Evolutionary conservation across 2,113 vertebrate species (phyloP).

Genomic region (Hypocryptadius cinnamomeus): DNA sequence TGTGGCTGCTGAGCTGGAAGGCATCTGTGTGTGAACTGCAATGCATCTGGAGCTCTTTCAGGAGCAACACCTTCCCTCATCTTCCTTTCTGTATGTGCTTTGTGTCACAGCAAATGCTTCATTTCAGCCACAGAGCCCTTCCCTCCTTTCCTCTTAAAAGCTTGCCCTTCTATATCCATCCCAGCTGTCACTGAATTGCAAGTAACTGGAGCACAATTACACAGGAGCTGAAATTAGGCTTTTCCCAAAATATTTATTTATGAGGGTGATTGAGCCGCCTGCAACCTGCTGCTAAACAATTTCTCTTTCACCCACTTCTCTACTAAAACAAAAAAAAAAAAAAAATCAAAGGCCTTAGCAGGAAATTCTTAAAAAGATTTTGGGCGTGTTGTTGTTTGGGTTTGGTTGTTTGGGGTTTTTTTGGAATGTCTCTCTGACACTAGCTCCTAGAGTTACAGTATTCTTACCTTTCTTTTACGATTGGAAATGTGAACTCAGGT

Average conservation of each 20-base stretch:
- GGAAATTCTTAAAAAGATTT: not conserved
- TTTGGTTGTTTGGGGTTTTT: not conserved
- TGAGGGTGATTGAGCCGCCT: not conserved
- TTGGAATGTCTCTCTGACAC: not conserved
- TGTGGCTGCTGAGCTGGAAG: not conserved
- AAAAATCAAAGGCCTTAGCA: not conserved
- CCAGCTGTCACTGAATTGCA: not conserved
- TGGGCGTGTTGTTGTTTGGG: not conserved
- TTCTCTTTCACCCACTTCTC: not conserved
- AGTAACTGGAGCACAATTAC: not conserved
- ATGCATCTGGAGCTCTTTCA: not conserved
- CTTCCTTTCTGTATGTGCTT: not conserved
- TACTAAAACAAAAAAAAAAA: not conserved
- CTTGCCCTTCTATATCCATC: not conserved
- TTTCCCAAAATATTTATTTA: not conserved
- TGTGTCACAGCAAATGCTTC: not conserved
- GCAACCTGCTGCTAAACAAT: not conserved
- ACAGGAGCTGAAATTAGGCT: not conserved
- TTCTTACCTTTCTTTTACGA: not conserved
- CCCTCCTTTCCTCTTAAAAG: not conserved
- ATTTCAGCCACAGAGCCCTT: not conserved
- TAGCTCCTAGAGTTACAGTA: accelerated
- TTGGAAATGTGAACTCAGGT: not conserved
- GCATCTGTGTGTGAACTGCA: not conserved
- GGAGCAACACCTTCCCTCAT: not conserved